These are phyloP conservation scores for Thaumetopoea pityocampa DNA, from an alignment of 1,140 invertebrate species.

Conservation along the genomic window DNA sequence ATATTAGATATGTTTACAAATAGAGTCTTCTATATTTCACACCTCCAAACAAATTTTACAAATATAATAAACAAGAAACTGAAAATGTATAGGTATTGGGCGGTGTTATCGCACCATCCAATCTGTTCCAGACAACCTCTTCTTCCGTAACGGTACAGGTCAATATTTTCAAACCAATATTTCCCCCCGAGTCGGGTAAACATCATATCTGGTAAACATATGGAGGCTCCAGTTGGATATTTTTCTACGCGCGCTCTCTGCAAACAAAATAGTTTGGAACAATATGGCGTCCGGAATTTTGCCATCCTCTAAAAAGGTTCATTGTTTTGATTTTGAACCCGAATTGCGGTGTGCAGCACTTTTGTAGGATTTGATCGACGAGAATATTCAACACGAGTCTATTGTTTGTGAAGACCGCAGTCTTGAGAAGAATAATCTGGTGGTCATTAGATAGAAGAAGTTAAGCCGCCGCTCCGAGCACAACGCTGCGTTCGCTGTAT, in stretches of 20 bases:
- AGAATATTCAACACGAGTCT: constrained; percentile 5
- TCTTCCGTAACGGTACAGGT: constrained; percentile 9
- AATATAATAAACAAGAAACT: too few species aligned
- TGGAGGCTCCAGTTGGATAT: constrained; percentile 12
- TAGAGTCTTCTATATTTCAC: too few species aligned
- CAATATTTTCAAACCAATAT: constrained; percentile 14
- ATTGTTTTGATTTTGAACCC: constrained; percentile 8
- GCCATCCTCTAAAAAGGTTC: constrained; percentile 17
- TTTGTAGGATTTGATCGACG: constrained; percentile 13
- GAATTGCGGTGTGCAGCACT: constrained; percentile 8
- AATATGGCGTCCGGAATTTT: constrained; percentile 15
- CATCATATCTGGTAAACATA: constrained; percentile 1
- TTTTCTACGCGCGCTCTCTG: constrained; percentile 11
- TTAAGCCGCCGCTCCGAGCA: too few species aligned
- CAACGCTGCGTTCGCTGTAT: too few species aligned
- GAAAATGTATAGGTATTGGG: too few species aligned
- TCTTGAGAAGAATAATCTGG: too few species aligned
- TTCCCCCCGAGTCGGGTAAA: constrained; percentile 11
- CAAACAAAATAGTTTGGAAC: constrained; percentile 12
- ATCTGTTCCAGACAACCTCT: too few species aligned
- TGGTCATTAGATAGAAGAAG: too few species aligned
- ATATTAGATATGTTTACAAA: too few species aligned
- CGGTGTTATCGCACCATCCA: too few species aligned
- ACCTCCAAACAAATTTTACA: too few species aligned
- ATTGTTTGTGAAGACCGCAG: too few species aligned